Percentiles rank a stretch among this genome's conserved stretches.
Conservation (phyloP, 37 sponge, comb jelly and placozoan genomes). For the Sycon ciliatum region DNA sequence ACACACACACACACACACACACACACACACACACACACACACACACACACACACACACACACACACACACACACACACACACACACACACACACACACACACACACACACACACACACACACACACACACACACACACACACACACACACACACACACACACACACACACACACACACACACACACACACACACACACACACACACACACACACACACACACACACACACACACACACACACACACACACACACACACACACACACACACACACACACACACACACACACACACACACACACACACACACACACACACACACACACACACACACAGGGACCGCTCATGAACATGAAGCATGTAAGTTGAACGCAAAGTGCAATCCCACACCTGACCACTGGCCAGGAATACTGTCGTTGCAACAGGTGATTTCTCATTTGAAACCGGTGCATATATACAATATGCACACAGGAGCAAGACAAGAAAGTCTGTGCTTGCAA, state of each 20-base stretch:
- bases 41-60: conserved; percentile 5
- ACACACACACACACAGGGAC: not conserved
- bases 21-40: conserved; percentile 5
- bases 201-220: conserved; percentile 32
- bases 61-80: conserved; percentile 13
- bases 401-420: too few species aligned
- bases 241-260: conserved; percentile 32
- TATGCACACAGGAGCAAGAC: too few species aligned
- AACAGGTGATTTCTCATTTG: too few species aligned
- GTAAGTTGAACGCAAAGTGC: too few species aligned
- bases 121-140: conserved; percentile 24
- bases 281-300: conserved; percentile 36
- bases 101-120: conserved; percentile 28
- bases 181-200: conserved; percentile 36
- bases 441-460: too few species aligned
- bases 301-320: conserved; percentile 28
- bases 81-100: conserved; percentile 36
- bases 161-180: conserved; percentile 38
- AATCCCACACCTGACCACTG: too few species aligned
- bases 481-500: too few species aligned
- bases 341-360: not conserved
- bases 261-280: conserved; percentile 39
- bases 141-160: conserved; percentile 29
- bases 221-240: conserved; percentile 33
- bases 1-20: conserved; percentile 5